Base-by-base conservation (phyloP, 2,888 invertebrate species). In the Eudasyphora cyanicolor region DNA sequence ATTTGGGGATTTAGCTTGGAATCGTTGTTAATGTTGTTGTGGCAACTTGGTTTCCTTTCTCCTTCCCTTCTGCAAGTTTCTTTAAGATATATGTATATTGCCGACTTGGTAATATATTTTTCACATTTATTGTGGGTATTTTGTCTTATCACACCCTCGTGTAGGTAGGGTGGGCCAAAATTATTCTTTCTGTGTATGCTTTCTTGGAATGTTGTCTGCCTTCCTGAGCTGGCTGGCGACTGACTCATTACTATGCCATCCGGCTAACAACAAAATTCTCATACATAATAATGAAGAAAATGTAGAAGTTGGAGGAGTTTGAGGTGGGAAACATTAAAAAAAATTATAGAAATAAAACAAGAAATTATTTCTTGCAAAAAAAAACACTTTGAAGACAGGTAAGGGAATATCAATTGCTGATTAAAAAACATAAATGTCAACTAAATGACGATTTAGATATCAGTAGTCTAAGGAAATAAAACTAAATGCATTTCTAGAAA, bases 121-220 rank as follows among this genome's bases (percentile, higher is more conserved):
- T 89, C 88, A 90, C 89, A 88, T 89, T 90, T 90, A 90, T 89
- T 87, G 87, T 85, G 86, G 87, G 87, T 89, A 90, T 90, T 90
- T 90, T 90, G 89, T 90, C 90, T 90, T 89, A 89, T 89, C 89
- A 89, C 89, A 89, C 89, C 90, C 89, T 87, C 85, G 78, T 75
- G 79, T 42, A n/a, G n/a, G 5, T 17, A 49, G 6, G n/a, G n/a
- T n/a, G 42, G 17, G 2, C 45, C 45, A 17, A 78, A 73, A 51
- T 17, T n/a, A n/a, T n/a, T 2, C 10, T 54, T 76, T 35, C 67
- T 67, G n/a, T n/a, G 2, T 45, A 60, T 42, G 38, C 2, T 24
- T 73, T 51, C 38, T 21, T 14, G n/a, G 24, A 42, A 76, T 10
- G 38, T 73, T 81, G 62, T 73, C n/a, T 64, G 60, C 4, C 27